Conservation (phyloP, 2,797 vertebrate genomes). For the Sardinella longiceps region DNA sequence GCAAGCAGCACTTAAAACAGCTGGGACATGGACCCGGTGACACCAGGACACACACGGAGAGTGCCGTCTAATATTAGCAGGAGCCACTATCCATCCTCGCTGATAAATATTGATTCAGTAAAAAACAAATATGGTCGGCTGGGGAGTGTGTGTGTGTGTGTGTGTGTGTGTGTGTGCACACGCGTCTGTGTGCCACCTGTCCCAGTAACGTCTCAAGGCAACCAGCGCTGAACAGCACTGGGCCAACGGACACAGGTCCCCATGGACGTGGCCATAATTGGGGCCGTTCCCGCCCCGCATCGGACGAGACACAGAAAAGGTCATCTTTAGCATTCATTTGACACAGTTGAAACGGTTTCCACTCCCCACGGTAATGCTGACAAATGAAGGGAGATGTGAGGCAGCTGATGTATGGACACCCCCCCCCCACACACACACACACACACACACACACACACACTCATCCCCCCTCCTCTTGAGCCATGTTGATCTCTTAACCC, state of each 20-base stretch:
- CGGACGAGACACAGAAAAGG: background rate
- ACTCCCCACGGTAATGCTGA: slow-evolving; percentile 5
- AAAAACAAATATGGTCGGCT: background rate
- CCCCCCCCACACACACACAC: background rate
- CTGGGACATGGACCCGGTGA: background rate
- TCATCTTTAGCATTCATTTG: slow-evolving; percentile 25
- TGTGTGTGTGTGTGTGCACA: background rate
- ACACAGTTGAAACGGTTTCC: background rate
- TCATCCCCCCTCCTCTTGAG: background rate
- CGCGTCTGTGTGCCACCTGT: slow-evolving; percentile 19
- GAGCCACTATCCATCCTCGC: background rate
- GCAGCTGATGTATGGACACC: background rate
- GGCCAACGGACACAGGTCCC: background rate
- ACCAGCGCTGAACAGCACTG: background rate
- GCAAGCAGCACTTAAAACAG: background rate
- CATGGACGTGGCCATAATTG: background rate
- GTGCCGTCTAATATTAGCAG: background rate
- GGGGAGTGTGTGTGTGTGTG: background rate
- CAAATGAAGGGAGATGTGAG: background rate
- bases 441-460: background rate
- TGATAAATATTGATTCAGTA: slow-evolving; percentile 23
- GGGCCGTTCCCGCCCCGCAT: background rate
- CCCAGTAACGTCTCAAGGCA: background rate
- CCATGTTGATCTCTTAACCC: slow-evolving; percentile 8
- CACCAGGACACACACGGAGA: background rate